Percentiles rank a stretch among this genome's conserved stretches.
These are phyloP conservation scores for Corythaeola cristata DNA, from an alignment of 2,113 vertebrate species.

Conservation along the genomic window DNA sequence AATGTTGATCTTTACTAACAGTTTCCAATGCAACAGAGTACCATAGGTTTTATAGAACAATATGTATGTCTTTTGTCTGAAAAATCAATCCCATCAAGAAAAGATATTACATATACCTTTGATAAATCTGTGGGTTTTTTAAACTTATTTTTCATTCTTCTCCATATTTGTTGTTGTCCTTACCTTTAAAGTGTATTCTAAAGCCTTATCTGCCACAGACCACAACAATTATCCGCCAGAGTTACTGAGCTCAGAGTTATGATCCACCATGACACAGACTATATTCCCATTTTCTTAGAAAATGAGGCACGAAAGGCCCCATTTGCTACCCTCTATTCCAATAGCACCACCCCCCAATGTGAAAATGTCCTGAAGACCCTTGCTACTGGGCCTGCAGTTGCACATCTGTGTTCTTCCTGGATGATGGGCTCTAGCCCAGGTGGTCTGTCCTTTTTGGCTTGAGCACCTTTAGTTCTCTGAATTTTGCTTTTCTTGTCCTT, in stretches of 20 bases:
- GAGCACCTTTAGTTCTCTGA: neutral
- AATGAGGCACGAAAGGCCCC: neutral
- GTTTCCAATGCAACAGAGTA: neutral
- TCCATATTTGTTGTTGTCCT: neutral
- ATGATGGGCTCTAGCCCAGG: accelerated
- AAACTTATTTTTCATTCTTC: neutral
- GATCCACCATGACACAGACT: neutral
- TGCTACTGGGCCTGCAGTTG: neutral
- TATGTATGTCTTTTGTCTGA: neutral
- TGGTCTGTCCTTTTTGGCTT: neutral
- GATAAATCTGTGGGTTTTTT: neutral
- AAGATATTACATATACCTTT: neutral
- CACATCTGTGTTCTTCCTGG: neutral
- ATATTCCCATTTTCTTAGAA: neutral
- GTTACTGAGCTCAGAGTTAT: neutral
- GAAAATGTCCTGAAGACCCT: neutral
- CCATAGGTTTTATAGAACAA: neutral
- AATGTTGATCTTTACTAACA: neutral
- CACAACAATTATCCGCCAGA: neutral
- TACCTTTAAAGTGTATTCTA: neutral
- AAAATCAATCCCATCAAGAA: neutral
- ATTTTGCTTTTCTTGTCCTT: neutral
- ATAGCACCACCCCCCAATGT: neutral
- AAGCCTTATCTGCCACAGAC: neutral
- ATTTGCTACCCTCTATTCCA: neutral